Evolutionary conservation across 2,113 vertebrate genomes (phyloP).

Genomic region (Forbesichthys papilliferus): DNA sequence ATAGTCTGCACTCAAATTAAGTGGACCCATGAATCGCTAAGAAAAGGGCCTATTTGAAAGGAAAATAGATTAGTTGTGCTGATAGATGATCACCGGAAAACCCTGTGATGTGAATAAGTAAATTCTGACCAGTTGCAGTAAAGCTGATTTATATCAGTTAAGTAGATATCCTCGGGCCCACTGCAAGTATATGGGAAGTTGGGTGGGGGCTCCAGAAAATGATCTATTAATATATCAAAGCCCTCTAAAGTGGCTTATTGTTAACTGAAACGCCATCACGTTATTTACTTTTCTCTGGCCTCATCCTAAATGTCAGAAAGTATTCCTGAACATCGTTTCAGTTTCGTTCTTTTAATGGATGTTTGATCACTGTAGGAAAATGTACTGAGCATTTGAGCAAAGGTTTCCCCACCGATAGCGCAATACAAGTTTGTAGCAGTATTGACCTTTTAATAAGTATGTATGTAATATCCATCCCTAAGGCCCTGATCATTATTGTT

Average conservation of each 20-base stretch:
- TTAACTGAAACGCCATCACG: slow-evolving; percentile 40
- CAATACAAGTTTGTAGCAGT: slow-evolving; percentile 14
- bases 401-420: not conserved
- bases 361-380: slow-evolving; percentile 16
- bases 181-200: slow-evolving; percentile 29
- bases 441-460: slow-evolving; percentile 60
- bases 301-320: slow-evolving; percentile 40
- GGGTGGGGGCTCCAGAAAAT: slow-evolving; percentile 53
- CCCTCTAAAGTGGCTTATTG: slow-evolving; percentile 45
- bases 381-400: slow-evolving; percentile 19
- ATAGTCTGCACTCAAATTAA: slow-evolving; percentile 71
- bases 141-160: slow-evolving; percentile 75
- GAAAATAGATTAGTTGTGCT: slow-evolving; percentile 72
- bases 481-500: slow-evolving; percentile 62
- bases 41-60: slow-evolving; percentile 61
- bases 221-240: slow-evolving; percentile 71
- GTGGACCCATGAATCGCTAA: slow-evolving; percentile 63
- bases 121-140: slow-evolving; percentile 73
- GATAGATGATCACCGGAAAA: slow-evolving; percentile 75
- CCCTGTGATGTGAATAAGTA: slow-evolving; percentile 71
- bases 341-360: slow-evolving; percentile 9
- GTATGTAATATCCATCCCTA: slow-evolving; percentile 57
- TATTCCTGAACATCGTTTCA: slow-evolving; percentile 42
- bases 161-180: slow-evolving; percentile 56
- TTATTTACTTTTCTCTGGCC: slow-evolving; percentile 57